Evolutionary conservation across 2,888 invertebrate genomes (phyloP).

Genomic region (Drosophila barbarae): DNA sequence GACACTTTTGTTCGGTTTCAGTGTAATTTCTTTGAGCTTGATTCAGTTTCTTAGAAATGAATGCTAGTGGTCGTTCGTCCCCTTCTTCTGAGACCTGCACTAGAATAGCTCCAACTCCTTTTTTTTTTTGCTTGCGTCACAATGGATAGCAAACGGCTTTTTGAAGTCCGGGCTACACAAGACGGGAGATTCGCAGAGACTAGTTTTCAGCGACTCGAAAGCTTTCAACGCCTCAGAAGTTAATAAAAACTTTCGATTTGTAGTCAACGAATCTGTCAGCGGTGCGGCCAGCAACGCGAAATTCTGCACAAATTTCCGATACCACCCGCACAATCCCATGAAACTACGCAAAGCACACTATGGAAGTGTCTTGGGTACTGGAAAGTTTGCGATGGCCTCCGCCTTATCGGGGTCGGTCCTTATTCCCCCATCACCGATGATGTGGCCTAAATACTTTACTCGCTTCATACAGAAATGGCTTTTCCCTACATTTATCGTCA

Average conservation of each 20-base stretch:
- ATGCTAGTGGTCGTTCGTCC: no score
- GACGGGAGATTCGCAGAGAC: neutral
- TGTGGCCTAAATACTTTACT: neutral
- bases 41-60: no score
- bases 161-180: neutral
- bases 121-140: neutral
- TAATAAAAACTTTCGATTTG: no score
- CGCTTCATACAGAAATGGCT: neutral
- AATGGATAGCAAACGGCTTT: neutral
- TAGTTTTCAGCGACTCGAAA: no score
- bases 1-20: neutral
- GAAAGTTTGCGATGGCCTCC: neutral
- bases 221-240: neutral
- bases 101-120: neutral
- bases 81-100: neutral
- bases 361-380: neutral
- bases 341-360: neutral
- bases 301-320: no score
- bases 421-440: no score
- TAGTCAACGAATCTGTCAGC: neutral
- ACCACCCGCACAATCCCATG: neutral
- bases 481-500: neutral
- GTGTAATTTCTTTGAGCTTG: no score
- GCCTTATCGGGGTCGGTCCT: neutral
- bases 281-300: neutral